Conservation (phyloP, 1,140 invertebrate genomes). For the Habropoda laboriosa region DNA sequence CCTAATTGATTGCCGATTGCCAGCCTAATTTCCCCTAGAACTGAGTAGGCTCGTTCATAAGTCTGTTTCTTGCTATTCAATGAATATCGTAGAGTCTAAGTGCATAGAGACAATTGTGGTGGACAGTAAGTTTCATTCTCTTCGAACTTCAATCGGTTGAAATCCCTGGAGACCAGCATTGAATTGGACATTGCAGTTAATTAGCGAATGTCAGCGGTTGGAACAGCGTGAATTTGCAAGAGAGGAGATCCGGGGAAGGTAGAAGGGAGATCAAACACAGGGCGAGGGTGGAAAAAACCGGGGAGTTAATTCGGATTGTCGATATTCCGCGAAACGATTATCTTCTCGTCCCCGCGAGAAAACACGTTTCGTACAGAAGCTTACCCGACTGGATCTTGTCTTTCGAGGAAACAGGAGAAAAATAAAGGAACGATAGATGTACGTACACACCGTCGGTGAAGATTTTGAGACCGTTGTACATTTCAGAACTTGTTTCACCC, state of each 20-base stretch:
- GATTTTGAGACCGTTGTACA: too few relatives aligned
- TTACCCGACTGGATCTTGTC: constrained; percentile 24
- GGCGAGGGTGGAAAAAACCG: not conserved
- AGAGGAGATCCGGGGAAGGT: not conserved
- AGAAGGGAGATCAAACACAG: not conserved
- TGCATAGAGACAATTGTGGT: too few relatives aligned
- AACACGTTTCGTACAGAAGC: constrained; percentile 49
- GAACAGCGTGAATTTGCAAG: not conserved
- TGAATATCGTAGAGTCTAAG: too few relatives aligned
- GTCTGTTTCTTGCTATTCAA: too few relatives aligned
- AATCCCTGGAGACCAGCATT: not conserved
- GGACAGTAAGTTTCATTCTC: too few relatives aligned
- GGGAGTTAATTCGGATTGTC: constrained; percentile 22
- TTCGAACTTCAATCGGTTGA: too few relatives aligned
- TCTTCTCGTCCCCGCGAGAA: constrained; percentile 30
- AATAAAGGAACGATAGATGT: not conserved
- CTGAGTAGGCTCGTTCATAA: too few relatives aligned
- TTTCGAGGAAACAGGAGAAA: not conserved
- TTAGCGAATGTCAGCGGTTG: not conserved
- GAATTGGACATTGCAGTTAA: not conserved
- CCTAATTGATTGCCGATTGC: constrained; percentile 14
- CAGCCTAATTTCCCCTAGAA: not conserved
- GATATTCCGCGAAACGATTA: constrained; percentile 9
- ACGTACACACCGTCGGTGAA: not conserved
- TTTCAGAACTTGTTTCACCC: too few relatives aligned